phyloP scores from a whole-genome alignment of 2,888 invertebrate genomes.

The Parasteatoda lunata region DNA sequence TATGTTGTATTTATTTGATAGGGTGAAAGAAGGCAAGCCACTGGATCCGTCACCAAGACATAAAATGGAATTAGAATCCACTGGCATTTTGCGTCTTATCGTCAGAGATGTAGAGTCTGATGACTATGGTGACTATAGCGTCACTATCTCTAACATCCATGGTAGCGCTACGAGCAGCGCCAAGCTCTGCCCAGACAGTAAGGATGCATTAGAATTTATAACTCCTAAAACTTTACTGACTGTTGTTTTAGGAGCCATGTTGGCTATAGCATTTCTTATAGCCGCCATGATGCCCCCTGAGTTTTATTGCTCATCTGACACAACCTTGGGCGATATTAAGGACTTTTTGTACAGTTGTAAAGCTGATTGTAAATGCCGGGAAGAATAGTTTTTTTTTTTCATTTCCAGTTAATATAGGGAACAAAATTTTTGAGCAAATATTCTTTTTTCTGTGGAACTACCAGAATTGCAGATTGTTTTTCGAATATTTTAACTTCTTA shows the following conservation, averaged over 20 bases:
- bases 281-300: slow-evolving; percentile 49
- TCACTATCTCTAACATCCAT: slow-evolving; percentile 87
- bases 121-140: slow-evolving; percentile 89
- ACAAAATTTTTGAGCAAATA: slow-evolving; percentile 19
- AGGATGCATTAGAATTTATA: slow-evolving; percentile 61
- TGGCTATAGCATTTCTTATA: slow-evolving; percentile 30
- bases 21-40: slow-evolving; percentile 78
- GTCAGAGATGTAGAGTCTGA: slow-evolving; percentile 82
- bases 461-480: neutral
- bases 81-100: slow-evolving; percentile 82
- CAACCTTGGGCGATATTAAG: slow-evolving; percentile 34
- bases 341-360: slow-evolving; percentile 60
- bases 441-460: slow-evolving; percentile 8
- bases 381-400: slow-evolving; percentile 9
- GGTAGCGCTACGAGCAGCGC: slow-evolving; percentile 77
- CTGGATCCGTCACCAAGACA: slow-evolving; percentile 86
- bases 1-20: slow-evolving; percentile 18
- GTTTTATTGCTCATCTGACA: slow-evolving; percentile 46
- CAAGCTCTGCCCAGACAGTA: slow-evolving; percentile 86
- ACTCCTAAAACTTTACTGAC: slow-evolving; percentile 34
- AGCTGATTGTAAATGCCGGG: slow-evolving; percentile 48
- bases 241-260: slow-evolving; percentile 11
- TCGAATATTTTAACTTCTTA: too few relatives aligned
- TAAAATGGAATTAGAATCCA: slow-evolving; percentile 85
- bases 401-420: slow-evolving; percentile 25